Evolutionary conservation across 92 coral and sea anemone genomes (phyloP).

Genomic region (Epizoanthus stellaris): DNA sequence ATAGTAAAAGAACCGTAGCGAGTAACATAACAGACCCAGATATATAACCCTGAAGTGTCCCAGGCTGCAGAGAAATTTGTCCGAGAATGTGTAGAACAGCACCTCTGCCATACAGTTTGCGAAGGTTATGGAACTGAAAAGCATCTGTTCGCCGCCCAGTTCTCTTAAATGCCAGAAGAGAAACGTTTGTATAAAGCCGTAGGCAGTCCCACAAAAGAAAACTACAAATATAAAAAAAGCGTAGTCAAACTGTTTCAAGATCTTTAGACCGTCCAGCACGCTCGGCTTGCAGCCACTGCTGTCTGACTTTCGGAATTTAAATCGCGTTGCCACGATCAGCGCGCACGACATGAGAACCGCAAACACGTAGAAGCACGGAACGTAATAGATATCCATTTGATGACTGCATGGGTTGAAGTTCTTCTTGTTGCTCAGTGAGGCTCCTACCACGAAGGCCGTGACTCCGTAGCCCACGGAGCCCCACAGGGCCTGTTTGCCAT

Average conservation of each 20-base stretch:
- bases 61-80: conserved; percentile 79
- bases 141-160: conserved; percentile 88
- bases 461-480: conserved; percentile 97
- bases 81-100: conserved; percentile 76
- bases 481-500: conserved; percentile 98
- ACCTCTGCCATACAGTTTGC: conserved; percentile 93
- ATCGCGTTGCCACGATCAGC: conserved; percentile 85
- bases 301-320: conserved; percentile 71
- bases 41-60: conserved; percentile 92
- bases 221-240: conserved; percentile 90
- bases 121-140: conserved; percentile 88
- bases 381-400: conserved; percentile 84
- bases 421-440: conserved; percentile 85
- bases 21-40: conserved; percentile 90
- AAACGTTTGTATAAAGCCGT: conserved; percentile 96
- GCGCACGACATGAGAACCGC: conserved; percentile 83
- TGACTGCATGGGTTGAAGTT: conserved; percentile 87
- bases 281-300: conserved; percentile 73
- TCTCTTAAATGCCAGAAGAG: conserved; percentile 97
- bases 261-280: conserved; percentile 65
- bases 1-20: conserved; percentile 93
- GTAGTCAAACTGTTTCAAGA: conserved; percentile 75
- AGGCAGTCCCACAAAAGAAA: conserved; percentile 94
- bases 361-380: conserved; percentile 92
- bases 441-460: conserved; percentile 91